Base-by-base conservation (phyloP, 2,888 invertebrate species). In the Macrophya alboannulata region DNA sequence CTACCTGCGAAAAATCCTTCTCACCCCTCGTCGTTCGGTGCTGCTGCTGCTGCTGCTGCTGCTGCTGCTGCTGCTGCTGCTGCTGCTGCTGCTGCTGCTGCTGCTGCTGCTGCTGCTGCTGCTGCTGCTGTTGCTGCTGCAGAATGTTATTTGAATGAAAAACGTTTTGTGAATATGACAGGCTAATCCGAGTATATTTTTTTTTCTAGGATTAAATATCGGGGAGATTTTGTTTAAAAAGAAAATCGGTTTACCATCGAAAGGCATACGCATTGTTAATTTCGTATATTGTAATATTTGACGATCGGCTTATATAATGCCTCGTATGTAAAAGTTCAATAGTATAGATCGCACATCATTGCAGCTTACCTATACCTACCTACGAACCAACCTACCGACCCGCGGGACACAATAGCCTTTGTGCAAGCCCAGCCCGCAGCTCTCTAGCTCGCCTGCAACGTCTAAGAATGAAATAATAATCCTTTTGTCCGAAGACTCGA, bases 401-500 rank as follows among this genome's bases (percentile, higher is more conserved):
- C n/a, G 40, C 48, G 59, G 62, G 62, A n/a, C n/a, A 81, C 81
- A 81, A 81, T 62, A 62, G 59, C 81, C 81, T 81, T 81, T 62
- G 59, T 81, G 62, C 62, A 81, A 62, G 25, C 59, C 40, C 12
- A 17, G 55, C 31, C 48, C 40, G 43, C 37, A 37, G 25, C 76
- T 21, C 25, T 25, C 21, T 37, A 10, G 48, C 8, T 51, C 5
- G 17, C 25, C 31, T 31, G 31, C 31, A 31, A 21, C 37, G n/a
- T 79, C 25, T 37, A 62, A 81, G 21, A 81, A 81, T 59, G 62
- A 81, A 62, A 81, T 81, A 59, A 81, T 81, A 62, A 81, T 81
- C 81, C 81, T 62, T 62, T 59, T 62, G 59, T 81, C 62, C 43
- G n/a, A 31, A 62, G 48, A 5, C 10, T 21, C 62, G 21, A 81